These are phyloP conservation scores for Aethes cnicana DNA, from an alignment of 2,888 invertebrate genomes.

Conservation along the genomic window DNA sequence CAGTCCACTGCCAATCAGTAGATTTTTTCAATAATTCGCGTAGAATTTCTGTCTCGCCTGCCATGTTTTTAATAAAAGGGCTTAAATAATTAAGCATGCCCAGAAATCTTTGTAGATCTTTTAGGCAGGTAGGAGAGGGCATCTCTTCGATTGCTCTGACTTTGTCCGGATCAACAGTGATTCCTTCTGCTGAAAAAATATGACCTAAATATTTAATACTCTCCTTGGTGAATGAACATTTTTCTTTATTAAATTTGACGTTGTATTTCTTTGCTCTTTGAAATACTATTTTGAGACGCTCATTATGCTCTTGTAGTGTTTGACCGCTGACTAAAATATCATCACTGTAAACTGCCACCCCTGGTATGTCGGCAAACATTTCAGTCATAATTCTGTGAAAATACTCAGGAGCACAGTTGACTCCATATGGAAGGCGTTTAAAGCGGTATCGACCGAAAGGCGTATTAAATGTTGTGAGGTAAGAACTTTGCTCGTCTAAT, in stretches of 20 bases:
- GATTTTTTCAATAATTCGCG: slow-evolving; percentile 32
- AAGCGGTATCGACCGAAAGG: slow-evolving; percentile 34
- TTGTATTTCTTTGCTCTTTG: slow-evolving; percentile 28
- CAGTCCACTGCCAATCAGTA: background rate
- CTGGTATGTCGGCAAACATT: slow-evolving; percentile 33
- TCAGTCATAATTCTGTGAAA: slow-evolving; percentile 34
- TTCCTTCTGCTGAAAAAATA: slow-evolving; percentile 26
- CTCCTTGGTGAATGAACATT: slow-evolving; percentile 31
- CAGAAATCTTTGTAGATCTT: background rate
- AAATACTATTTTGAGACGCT: slow-evolving; percentile 21
- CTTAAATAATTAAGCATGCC: background rate
- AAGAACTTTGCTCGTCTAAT: slow-evolving; percentile 13
- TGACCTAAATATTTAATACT: slow-evolving; percentile 34
- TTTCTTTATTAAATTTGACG: no score
- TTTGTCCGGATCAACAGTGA: slow-evolving; percentile 4
- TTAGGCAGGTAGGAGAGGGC: background rate
- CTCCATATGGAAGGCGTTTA: slow-evolving; percentile 33
- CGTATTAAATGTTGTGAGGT: slow-evolving; percentile 28
- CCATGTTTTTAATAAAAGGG: no score
- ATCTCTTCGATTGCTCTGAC: background rate
- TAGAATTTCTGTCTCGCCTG: no score
- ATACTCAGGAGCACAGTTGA: no score
- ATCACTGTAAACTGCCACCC: slow-evolving; percentile 31
- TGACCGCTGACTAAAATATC: slow-evolving; percentile 26
- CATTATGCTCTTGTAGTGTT: slow-evolving; percentile 26